phyloP scores from a whole-genome alignment of 2,888 invertebrate genomes.

The Watsonalla binaria region DNA sequence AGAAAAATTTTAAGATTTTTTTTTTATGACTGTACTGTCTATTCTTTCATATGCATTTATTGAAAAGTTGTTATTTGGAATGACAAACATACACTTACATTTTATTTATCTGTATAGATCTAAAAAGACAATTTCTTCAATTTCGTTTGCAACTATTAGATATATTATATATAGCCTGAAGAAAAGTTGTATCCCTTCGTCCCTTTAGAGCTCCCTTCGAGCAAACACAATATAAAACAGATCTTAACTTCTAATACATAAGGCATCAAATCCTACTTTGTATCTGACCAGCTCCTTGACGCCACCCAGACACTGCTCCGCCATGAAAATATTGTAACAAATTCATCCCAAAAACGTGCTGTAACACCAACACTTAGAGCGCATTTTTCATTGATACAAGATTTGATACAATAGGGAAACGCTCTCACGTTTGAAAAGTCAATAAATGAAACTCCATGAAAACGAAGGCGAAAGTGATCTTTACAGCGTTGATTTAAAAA shows the following conservation, averaged over 20 bases:
- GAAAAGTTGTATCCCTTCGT: background rate
- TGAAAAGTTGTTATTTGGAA: no score
- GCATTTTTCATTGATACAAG: slow-evolving; percentile 8
- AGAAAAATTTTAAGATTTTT: no score
- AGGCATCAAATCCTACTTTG: slow-evolving; percentile 4
- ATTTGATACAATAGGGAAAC: slow-evolving; percentile 16
- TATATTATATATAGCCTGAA: background rate
- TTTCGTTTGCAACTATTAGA: background rate
- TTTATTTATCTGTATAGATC: no score
- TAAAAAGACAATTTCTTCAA: background rate
- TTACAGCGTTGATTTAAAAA: rapidly evolving
- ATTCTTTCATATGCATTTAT: no score
- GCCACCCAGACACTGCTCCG: slow-evolving; percentile 42
- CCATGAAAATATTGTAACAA: slow-evolving; percentile 24
- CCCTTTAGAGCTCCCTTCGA: background rate
- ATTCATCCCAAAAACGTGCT: slow-evolving; percentile 4
- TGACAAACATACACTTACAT: no score
- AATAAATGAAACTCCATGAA: slow-evolving; percentile 29
- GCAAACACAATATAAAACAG: background rate
- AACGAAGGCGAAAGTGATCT: slow-evolving; percentile 10
- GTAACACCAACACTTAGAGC: background rate
- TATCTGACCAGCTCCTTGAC: slow-evolving; percentile 22
- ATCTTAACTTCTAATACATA: background rate
- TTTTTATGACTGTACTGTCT: no score
- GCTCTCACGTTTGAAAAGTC: slow-evolving; percentile 34